Conservation (phyloP, 2,113 vertebrate genomes). For the Pao palembangensis region DNA sequence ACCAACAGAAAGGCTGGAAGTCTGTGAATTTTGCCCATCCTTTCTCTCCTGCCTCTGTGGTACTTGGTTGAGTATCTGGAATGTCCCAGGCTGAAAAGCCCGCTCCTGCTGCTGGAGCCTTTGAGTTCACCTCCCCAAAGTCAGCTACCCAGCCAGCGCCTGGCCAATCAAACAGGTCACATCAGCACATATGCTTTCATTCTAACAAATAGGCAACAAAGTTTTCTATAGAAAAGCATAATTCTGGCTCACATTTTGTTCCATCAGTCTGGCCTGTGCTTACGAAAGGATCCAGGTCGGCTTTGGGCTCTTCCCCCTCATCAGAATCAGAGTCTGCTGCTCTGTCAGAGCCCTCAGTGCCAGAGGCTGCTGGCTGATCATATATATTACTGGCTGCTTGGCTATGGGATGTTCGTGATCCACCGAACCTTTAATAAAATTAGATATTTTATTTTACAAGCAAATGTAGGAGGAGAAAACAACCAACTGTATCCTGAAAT, state of each 20-base stretch:
- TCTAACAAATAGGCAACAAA: neutral
- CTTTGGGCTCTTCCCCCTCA: conserved; percentile 55
- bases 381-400: conserved; percentile 65
- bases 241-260: conserved; percentile 49
- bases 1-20: conserved; percentile 97
- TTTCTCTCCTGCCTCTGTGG: conserved; percentile 77
- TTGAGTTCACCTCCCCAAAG: conserved; percentile 78
- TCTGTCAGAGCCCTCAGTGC: conserved; percentile 49
- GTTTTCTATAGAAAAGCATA: neutral
- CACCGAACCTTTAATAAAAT: conserved; percentile 80
- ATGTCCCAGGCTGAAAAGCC: conserved; percentile 78
- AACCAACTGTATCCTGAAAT: neutral
- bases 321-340: conserved; percentile 67
- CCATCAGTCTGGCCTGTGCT: conserved; percentile 32
- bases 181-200: conserved; percentile 10
- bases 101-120: conserved; percentile 58
- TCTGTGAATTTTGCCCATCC: conserved; percentile 92
- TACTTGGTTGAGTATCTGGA: conserved; percentile 50
- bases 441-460: neutral
- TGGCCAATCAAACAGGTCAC: conserved; percentile 44
- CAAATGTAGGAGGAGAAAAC: neutral
- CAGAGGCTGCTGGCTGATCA: conserved; percentile 38
- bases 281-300: conserved; percentile 57
- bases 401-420: conserved; percentile 73
- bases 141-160: conserved; percentile 80